These are phyloP conservation scores for Ophion costatus DNA, from an alignment of 2,888 invertebrate genomes.

Conservation along the genomic window DNA sequence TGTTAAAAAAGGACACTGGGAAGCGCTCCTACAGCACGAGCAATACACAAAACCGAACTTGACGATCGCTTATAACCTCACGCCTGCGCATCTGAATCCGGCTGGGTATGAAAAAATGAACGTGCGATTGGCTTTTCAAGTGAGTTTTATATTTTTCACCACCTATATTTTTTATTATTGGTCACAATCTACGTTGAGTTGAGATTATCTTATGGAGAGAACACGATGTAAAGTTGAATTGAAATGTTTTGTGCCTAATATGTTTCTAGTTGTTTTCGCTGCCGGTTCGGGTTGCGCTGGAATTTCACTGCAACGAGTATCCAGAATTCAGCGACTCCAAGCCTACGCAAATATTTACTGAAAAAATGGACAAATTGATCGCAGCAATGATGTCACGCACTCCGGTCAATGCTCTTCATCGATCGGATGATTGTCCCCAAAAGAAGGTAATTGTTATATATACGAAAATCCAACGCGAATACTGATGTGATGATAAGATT, in stretches of 20 bases:
- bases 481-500: too few species aligned
- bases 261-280: slow-evolving; percentile 23
- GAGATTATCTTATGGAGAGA: too few species aligned
- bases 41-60: slow-evolving; percentile 13
- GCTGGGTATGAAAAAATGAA: slow-evolving; percentile 22
- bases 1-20: slow-evolving; percentile 6
- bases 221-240: background rate
- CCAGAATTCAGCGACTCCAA: slow-evolving; percentile 16
- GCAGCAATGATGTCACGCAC: slow-evolving; percentile 33
- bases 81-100: slow-evolving; percentile 26
- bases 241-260: background rate
- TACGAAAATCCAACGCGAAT: too few species aligned
- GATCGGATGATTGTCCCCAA: slow-evolving; percentile 9
- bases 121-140: slow-evolving; percentile 25
- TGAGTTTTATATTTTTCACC: background rate
- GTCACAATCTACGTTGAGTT: too few species aligned
- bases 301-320: background rate
- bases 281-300: slow-evolving; percentile 20
- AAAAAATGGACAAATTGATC: slow-evolving; percentile 13
- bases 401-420: slow-evolving; percentile 3
- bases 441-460: background rate
- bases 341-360: slow-evolving; percentile 22
- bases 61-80: slow-evolving; percentile 2
- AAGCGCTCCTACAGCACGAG: slow-evolving; percentile 19
- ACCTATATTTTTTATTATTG: background rate